A percentile compares a stretch with the other conserved stretches of the same genome.
Evolutionary conservation across 2,888 invertebrate species (phyloP).

Genomic region (Drosophila anceps): DNA sequence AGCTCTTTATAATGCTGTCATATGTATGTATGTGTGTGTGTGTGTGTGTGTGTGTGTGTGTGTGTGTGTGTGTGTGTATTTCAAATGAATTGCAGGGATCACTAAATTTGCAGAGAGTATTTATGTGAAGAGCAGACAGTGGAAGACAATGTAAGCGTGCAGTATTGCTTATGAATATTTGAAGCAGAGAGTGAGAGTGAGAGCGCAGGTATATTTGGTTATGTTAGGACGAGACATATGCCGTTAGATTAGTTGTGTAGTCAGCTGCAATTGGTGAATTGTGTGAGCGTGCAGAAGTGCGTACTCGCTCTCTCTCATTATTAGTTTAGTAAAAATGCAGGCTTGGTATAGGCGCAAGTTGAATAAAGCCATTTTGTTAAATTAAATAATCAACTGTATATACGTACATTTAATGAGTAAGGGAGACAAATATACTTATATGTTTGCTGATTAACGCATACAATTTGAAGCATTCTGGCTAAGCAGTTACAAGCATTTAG

Average conservation of each 20-base stretch:
- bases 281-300: neutral
- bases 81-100: conserved; percentile 12
- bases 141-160: neutral
- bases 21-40: conserved; percentile 3
- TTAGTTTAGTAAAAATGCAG: neutral
- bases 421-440: neutral
- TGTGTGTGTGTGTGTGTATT: conserved; percentile 3
- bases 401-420: neutral
- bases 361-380: neutral
- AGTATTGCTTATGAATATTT: neutral
- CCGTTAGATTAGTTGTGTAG: neutral
- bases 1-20: conserved; percentile 1
- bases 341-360: neutral
- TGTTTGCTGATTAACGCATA: conserved; percentile 58
- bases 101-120: conserved; percentile 7
- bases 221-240: neutral
- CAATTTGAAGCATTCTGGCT: conserved; percentile 57
- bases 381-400: neutral
- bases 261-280: neutral
- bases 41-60: conserved; percentile 2
- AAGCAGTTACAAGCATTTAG: conserved; percentile 51
- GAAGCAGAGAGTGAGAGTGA: neutral
- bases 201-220: neutral
- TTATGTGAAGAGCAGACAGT: conserved; percentile 19
- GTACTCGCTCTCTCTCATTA: no score